Conservation (phyloP, 2,888 invertebrate genomes). For the Calameuta idolon region DNA sequence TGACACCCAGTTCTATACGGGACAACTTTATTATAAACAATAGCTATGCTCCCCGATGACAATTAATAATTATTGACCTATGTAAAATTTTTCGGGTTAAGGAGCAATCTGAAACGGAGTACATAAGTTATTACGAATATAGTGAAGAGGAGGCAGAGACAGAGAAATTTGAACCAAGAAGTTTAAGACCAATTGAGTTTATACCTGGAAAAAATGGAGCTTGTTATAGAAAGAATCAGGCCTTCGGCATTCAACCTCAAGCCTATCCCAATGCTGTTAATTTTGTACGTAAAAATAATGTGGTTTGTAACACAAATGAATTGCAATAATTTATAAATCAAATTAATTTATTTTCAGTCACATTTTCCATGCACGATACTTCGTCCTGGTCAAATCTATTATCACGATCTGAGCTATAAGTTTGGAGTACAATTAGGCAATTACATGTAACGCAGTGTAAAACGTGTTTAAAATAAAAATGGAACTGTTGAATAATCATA, state of each 20-base stretch:
- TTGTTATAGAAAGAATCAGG: conserved; percentile 79
- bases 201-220: conserved; percentile 78
- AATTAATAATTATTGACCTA: background rate
- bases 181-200: conserved; percentile 22
- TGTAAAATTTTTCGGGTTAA: background rate
- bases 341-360: conserved; percentile 64
- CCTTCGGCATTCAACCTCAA: conserved; percentile 90
- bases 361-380: conserved; percentile 81
- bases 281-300: conserved; percentile 69
- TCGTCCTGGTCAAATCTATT: conserved; percentile 79
- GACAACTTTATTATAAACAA: no score
- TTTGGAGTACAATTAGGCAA: conserved; percentile 70
- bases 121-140: conserved; percentile 8
- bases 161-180: background rate
- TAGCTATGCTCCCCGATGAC: no score
- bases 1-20: no score
- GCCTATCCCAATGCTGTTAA: conserved; percentile 91
- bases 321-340: background rate
- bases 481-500: background rate
- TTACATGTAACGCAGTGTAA: conserved; percentile 34
- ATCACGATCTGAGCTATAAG: conserved; percentile 79
- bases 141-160: conserved; percentile 11
- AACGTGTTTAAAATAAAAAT: background rate
- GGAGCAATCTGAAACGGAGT: background rate
- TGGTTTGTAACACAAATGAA: background rate